These are phyloP conservation scores for Drosophila bunnanda DNA, from an alignment of 2,888 invertebrate genomes.

Conservation along the genomic window DNA sequence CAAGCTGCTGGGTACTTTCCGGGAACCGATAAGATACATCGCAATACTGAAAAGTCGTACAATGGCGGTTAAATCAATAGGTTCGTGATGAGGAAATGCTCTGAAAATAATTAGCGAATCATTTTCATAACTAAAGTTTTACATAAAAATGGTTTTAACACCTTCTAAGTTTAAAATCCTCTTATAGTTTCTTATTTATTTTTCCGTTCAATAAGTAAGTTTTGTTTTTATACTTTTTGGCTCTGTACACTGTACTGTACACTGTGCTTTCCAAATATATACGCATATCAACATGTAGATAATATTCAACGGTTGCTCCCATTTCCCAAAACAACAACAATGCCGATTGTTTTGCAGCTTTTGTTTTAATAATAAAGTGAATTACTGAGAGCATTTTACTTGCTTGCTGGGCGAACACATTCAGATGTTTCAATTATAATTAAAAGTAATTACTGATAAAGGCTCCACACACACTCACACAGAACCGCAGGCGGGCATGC, in stretches of 20 bases:
- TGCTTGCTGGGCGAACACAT: constrained; percentile 55
- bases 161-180: background rate
- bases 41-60: background rate
- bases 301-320: constrained; percentile 14
- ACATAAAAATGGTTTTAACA: background rate
- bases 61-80: background rate
- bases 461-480: constrained; percentile 54
- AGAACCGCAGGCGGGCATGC: constrained; percentile 19
- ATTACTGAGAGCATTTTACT: constrained; percentile 52
- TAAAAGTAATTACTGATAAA: constrained; percentile 63
- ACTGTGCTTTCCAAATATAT: constrained; percentile 15
- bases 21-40: constrained; percentile 16
- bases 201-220: background rate
- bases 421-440: constrained; percentile 60
- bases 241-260: no score
- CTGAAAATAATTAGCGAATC: background rate
- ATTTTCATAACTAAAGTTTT: background rate
- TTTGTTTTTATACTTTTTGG: background rate
- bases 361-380: constrained; percentile 60
- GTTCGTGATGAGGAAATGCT: background rate
- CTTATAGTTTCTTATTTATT: background rate
- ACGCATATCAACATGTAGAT: constrained; percentile 23
- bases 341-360: constrained; percentile 33
- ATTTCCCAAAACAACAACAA: constrained; percentile 13
- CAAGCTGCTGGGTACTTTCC: constrained; percentile 11